Conservation (phyloP, 2,888 invertebrate species). For the Catocala sponsa region DNA sequence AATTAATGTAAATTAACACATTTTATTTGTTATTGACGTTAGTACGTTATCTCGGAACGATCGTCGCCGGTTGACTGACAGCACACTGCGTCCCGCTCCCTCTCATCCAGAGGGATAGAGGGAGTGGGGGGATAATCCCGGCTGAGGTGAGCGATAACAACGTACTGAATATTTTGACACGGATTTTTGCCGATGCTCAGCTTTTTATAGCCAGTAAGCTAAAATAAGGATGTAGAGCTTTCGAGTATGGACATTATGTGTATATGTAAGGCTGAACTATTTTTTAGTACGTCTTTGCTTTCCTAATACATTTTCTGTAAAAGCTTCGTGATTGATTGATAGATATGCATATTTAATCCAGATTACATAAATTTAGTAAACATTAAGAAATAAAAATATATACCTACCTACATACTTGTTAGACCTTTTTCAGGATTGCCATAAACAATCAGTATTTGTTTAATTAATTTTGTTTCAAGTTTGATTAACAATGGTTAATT, state of each 20-base stretch:
- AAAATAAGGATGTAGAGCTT: neutral
- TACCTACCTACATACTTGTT: no score
- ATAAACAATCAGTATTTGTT: no score
- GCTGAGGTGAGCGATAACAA: conserved; percentile 59
- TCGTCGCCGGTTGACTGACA: conserved; percentile 71
- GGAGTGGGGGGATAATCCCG: conserved; percentile 63
- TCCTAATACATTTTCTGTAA: no score
- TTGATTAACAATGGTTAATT: no score
- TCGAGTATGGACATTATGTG: neutral
- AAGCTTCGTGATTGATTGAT: no score
- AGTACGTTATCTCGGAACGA: conserved; percentile 64
- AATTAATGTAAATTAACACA: conserved; percentile 23
- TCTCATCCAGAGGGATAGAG: conserved; percentile 71
- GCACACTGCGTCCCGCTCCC: conserved; percentile 60
- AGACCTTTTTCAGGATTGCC: no score
- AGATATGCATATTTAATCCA: no score
- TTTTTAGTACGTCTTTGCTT: no score
- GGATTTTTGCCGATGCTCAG: conserved; percentile 30
- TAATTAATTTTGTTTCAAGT: no score
- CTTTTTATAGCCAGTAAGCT: conserved; percentile 18
- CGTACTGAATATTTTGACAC: conserved; percentile 40
- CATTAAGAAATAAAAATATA: no score
- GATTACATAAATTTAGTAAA: no score
- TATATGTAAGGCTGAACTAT: neutral
- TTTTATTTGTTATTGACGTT: conserved; percentile 30